These are phyloP conservation scores for Microhierax caerulescens DNA, from an alignment of 2,797 vertebrate species.

Conservation along the genomic window DNA sequence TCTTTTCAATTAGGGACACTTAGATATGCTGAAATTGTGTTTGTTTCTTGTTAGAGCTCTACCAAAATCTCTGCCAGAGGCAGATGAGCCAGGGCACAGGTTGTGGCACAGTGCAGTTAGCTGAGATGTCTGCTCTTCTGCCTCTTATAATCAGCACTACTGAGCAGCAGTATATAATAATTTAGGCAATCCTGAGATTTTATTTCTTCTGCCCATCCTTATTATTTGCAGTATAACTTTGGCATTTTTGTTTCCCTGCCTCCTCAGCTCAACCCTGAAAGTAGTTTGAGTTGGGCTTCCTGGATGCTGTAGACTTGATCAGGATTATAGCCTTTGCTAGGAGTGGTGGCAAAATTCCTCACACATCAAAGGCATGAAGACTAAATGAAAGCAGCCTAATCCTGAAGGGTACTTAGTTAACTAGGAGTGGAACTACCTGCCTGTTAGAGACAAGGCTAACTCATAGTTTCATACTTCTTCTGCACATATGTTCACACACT, in stretches of 20 bases:
- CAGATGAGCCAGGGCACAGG: neutral
- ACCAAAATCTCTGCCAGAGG: neutral
- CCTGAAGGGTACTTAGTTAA: neutral
- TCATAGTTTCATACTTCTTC: neutral
- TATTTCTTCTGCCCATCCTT: neutral
- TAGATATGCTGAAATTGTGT: neutral
- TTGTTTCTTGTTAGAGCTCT: neutral
- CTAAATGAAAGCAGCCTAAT: neutral
- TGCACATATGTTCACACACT: neutral
- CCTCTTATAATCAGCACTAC: neutral
- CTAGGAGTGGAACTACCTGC: neutral
- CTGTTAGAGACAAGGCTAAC: neutral
- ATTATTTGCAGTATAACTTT: neutral
- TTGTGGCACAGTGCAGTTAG: neutral
- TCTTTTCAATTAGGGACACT: neutral
- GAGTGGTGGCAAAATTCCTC: neutral
- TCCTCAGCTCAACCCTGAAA: neutral
- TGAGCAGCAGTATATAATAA: neutral
- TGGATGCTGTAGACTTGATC: neutral
- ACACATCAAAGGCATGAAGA: neutral
- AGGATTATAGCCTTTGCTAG: neutral
- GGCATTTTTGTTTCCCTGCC: neutral
- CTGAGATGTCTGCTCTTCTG: neutral
- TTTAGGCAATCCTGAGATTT: neutral
- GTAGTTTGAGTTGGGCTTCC: neutral